Evolutionary conservation across 1,140 invertebrate species (phyloP).

Genomic region (Drosophila sulfurigaster): DNA sequence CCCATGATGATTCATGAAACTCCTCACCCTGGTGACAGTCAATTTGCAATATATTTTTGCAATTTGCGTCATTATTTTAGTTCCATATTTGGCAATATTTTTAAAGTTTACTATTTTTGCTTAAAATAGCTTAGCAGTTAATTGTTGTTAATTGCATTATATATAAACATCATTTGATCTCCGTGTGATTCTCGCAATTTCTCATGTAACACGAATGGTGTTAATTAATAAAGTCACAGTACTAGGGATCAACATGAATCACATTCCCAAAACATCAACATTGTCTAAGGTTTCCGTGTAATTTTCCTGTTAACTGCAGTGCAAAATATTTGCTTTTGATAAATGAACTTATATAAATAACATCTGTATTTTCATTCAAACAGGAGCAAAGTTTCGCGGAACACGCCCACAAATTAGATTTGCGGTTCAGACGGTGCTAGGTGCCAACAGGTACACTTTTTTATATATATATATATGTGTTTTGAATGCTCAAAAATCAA

Average conservation of each 20-base stretch:
- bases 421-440: background rate
- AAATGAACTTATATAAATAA: conserved; percentile 30
- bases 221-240: conserved; percentile 11
- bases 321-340: conserved; percentile 50
- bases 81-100: background rate
- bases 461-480: too few relatives aligned
- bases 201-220: conserved; percentile 7
- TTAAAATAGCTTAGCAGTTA: background rate
- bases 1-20: conserved; percentile 7
- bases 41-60: conserved; percentile 2
- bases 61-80: conserved; percentile 18
- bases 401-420: background rate
- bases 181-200: background rate
- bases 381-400: background rate
- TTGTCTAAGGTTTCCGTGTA: conserved; percentile 35
- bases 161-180: background rate
- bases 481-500: background rate
- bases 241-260: conserved; percentile 48
- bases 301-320: conserved; percentile 26
- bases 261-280: conserved; percentile 19
- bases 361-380: background rate
- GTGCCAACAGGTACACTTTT: conserved; percentile 12
- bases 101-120: background rate
- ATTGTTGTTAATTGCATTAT: background rate
- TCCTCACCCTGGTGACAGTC: too few relatives aligned